Evolutionary conservation across 2,113 vertebrate genomes (phyloP).

Genomic region (Odocoileus hemionus): DNA sequence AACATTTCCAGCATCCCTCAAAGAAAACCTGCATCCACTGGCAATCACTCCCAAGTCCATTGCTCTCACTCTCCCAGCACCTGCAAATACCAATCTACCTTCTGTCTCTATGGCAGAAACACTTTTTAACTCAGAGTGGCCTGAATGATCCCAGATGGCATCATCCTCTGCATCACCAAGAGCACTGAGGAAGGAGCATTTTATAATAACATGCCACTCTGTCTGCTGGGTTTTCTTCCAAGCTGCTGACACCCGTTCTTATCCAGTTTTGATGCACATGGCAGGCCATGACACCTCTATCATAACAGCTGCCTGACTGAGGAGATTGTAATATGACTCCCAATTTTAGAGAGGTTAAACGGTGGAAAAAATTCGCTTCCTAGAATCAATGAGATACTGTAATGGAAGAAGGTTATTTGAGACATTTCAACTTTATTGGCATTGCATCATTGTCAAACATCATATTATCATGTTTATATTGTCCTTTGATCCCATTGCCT

Average conservation of each 20-base stretch:
- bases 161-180: neutral
- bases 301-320: neutral
- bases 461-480: neutral
- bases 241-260: neutral
- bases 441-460: neutral
- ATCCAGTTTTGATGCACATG: neutral
- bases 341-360: neutral
- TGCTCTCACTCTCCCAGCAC: neutral
- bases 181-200: neutral
- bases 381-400: neutral
- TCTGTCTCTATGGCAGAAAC: neutral
- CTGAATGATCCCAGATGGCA: neutral
- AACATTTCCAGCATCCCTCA: neutral
- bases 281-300: neutral
- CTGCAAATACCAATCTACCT: neutral
- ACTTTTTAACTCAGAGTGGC: neutral
- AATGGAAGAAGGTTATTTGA: neutral
- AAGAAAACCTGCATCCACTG: neutral
- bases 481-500: neutral
- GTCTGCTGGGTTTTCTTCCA: neutral
- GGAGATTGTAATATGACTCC: neutral
- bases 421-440: neutral
- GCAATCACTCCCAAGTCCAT: neutral
- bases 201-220: neutral
- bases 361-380: neutral